phyloP scores from a whole-genome alignment of 2,113 vertebrate species.

The Tangachromis dhanisi region DNA sequence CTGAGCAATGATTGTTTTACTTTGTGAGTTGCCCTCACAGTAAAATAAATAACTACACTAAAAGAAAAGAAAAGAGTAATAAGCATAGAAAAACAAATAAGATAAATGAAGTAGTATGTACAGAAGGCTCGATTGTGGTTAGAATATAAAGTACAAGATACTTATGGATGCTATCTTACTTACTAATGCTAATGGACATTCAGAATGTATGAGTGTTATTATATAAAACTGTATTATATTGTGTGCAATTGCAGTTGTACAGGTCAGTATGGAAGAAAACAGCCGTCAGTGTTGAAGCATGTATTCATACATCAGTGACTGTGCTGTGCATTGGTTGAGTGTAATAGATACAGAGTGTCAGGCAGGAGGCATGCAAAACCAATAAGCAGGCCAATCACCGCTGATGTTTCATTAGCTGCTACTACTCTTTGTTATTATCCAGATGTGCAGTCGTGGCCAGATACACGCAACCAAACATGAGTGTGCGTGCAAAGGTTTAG shows the following conservation, averaged over 20 bases:
- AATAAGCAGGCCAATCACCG: not conserved
- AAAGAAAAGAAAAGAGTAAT: not conserved
- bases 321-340: not conserved
- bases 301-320: not conserved
- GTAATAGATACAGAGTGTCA: not conserved
- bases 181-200: not conserved
- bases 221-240: not conserved
- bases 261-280: not conserved
- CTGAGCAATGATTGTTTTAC: not conserved
- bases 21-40: not conserved
- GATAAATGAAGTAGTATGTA: not conserved
- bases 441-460: not conserved
- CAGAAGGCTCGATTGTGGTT: not conserved
- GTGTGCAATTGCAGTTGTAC: not conserved
- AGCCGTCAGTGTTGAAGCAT: not conserved
- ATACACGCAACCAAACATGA: not conserved
- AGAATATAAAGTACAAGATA: not conserved
- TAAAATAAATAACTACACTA: not conserved
- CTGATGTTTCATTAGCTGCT: not conserved
- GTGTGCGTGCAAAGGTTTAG: not conserved
- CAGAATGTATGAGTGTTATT: not conserved
- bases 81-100: not conserved
- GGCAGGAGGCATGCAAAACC: not conserved
- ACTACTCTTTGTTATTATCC: not conserved
- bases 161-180: not conserved